Evolutionary conservation across 2,797 vertebrate genomes (phyloP).

Genomic region (Rhinichthys osculus): DNA sequence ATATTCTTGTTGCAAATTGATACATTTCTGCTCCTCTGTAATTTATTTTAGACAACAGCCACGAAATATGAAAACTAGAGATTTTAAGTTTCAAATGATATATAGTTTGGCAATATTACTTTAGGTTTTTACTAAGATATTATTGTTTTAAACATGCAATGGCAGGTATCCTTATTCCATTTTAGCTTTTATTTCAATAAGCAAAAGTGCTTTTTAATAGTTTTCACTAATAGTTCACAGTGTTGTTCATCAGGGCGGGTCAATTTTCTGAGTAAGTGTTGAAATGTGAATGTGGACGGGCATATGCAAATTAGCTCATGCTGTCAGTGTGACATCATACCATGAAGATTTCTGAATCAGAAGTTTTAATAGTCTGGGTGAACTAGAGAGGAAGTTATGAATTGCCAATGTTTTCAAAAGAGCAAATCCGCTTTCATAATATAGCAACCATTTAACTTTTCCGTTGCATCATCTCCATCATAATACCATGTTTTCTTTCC

Average conservation of each 20-base stretch:
- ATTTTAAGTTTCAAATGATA: no score
- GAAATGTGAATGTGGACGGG: background rate
- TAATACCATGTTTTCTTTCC: slow-evolving; percentile 14
- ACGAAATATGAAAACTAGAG: no score
- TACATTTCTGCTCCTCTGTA: no score
- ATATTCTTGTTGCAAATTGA: no score
- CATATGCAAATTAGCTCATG: background rate
- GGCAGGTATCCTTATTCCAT: background rate
- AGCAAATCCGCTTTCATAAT: background rate
- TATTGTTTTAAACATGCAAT: no score
- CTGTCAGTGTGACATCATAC: background rate
- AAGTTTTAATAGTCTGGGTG: background rate
- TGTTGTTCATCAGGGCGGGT: background rate
- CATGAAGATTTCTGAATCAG: background rate
- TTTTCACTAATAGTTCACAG: background rate
- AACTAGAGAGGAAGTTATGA: background rate
- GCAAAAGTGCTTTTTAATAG: background rate
- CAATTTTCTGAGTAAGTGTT: background rate
- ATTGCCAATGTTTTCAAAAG: background rate
- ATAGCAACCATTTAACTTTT: background rate
- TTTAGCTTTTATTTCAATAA: background rate
- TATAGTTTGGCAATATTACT: no score
- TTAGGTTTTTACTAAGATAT: no score
- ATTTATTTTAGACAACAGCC: no score
- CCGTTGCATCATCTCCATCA: background rate